phyloP scores from a whole-genome alignment of 2,113 vertebrate genomes.

The Talpa occidentalis region DNA sequence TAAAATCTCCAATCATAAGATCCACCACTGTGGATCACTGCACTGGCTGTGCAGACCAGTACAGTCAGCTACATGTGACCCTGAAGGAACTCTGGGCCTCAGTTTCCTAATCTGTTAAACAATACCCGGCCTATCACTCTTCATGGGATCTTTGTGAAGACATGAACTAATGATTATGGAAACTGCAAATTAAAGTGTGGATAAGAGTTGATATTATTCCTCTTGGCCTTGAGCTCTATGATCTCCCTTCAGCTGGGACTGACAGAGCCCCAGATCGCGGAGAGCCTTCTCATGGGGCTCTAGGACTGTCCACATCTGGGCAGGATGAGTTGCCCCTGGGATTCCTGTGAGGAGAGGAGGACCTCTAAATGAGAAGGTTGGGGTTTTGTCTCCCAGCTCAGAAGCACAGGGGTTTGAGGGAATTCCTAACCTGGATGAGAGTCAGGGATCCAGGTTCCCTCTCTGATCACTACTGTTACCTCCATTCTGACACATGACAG shows the following conservation, averaged over 20 bases:
- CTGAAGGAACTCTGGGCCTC: neutral
- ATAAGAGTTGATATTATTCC: neutral
- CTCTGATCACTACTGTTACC: neutral
- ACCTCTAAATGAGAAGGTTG: neutral
- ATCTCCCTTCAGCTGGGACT: neutral
- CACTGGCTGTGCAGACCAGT: too few species aligned
- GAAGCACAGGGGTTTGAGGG: neutral
- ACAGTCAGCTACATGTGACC: too few species aligned
- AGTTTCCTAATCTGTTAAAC: neutral
- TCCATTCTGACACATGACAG: neutral
- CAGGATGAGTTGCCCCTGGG: neutral
- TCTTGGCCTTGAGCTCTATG: neutral
- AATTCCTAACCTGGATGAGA: neutral
- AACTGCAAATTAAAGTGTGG: neutral
- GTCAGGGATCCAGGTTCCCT: neutral
- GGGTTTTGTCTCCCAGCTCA: neutral
- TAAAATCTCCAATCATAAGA: neutral
- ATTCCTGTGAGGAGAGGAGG: neutral
- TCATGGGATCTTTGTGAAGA: neutral
- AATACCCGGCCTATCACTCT: neutral
- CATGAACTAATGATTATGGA: neutral
- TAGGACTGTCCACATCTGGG: neutral
- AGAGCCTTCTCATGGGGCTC: neutral
- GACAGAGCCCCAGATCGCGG: neutral
- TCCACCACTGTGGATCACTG: too few species aligned